Evolutionary conservation across 92 coral and sea anemone species (phyloP).

Genomic region (Porites rus): DNA sequence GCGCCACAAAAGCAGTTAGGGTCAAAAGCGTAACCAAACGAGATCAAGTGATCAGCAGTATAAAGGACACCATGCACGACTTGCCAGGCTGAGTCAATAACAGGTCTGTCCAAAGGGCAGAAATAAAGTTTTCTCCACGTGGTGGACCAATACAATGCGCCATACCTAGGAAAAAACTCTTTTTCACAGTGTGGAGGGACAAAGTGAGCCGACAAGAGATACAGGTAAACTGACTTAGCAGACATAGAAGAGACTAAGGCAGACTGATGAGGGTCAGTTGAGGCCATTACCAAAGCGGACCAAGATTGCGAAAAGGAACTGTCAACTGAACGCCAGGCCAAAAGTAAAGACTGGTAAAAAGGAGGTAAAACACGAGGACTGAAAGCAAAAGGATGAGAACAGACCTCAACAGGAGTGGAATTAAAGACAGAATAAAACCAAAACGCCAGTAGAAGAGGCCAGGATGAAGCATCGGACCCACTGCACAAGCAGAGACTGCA

Average conservation of each 20-base stretch:
- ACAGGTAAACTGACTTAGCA: neutral
- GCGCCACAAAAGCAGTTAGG: neutral
- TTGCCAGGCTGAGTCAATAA: neutral
- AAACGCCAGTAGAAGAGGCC: neutral
- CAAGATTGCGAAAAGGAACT: neutral
- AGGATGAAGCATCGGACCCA: conserved; percentile 4
- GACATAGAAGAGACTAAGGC: neutral
- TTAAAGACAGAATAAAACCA: neutral
- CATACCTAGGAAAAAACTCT: conserved; percentile 13
- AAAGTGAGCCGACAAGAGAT: neutral
- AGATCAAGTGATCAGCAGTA: neutral
- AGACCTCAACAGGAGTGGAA: neutral
- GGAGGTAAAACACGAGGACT: neutral
- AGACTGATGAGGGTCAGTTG: neutral
- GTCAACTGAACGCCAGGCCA: neutral
- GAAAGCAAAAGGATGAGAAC: neutral
- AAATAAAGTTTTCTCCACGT: conserved; percentile 37
- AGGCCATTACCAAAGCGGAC: neutral
- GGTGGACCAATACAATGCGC: conserved; percentile 26
- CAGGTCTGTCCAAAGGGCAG: neutral
- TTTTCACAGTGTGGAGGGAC: neutral
- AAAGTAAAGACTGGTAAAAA: neutral
- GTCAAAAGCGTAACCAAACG: neutral
- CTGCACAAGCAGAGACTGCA: neutral
- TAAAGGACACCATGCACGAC: neutral